phyloP scores from a whole-genome alignment of 1,140 invertebrate species.

The Drosophila ohnishii region DNA sequence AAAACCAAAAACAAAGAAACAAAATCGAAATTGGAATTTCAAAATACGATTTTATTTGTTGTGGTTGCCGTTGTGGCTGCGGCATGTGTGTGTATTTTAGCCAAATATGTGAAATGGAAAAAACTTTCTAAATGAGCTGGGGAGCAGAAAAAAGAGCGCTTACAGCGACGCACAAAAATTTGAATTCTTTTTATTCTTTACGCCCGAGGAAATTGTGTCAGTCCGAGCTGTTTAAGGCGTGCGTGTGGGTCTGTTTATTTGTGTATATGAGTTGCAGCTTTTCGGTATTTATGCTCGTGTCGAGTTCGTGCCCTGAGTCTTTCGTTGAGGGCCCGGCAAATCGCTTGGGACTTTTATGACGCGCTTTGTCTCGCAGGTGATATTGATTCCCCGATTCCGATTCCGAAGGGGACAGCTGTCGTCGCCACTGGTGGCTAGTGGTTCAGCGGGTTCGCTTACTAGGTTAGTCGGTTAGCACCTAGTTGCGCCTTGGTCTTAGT shows the following conservation, averaged over 20 bases:
- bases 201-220: slow-evolving; percentile 79
- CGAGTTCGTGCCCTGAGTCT: slow-evolving; percentile 71
- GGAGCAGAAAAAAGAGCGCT: slow-evolving; percentile 43
- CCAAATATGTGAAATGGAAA: slow-evolving; percentile 81
- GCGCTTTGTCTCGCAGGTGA: slow-evolving; percentile 16
- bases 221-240: slow-evolving; percentile 55
- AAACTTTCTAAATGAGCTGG: slow-evolving; percentile 71
- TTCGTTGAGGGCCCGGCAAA: slow-evolving; percentile 73
- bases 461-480: slow-evolving; percentile 78
- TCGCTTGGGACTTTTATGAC: slow-evolving; percentile 29
- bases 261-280: slow-evolving; percentile 13
- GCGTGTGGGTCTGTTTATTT: slow-evolving; percentile 37
- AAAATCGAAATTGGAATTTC: slow-evolving; percentile 78
- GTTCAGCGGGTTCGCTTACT: slow-evolving; percentile 77
- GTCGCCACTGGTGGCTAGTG: slow-evolving; percentile 52
- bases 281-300: slow-evolving; percentile 14
- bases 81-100: slow-evolving; percentile 52
- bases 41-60: slow-evolving; percentile 52
- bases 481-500: slow-evolving; percentile 48
- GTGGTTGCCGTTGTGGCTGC: slow-evolving; percentile 19
- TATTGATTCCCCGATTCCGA: slow-evolving; percentile 34
- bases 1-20: slow-evolving; percentile 41
- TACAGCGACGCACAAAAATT: slow-evolving; percentile 66
- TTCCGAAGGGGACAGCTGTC: slow-evolving; percentile 30
- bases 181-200: slow-evolving; percentile 80